Evolutionary conservation across 2,888 invertebrate genomes (phyloP).

Genomic region (Cephus nigrinus): DNA sequence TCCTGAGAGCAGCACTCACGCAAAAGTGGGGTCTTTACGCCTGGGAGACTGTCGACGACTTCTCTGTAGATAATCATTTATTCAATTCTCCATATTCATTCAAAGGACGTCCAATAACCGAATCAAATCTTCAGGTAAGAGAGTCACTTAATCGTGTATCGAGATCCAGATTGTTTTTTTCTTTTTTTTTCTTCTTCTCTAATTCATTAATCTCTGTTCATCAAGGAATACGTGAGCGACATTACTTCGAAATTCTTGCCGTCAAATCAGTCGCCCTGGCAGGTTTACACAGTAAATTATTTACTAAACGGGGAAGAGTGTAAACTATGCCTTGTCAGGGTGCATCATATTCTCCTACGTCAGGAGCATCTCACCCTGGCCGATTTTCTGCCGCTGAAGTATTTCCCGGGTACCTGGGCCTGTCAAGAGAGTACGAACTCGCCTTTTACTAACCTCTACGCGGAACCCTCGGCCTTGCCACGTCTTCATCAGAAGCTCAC

Average conservation of each 20-base stretch:
- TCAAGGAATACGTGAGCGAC: constrained; percentile 82
- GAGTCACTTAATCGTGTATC: background rate
- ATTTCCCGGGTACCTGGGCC: constrained; percentile 60
- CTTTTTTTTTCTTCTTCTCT: background rate
- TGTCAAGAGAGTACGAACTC: constrained; percentile 59
- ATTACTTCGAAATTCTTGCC: constrained; percentile 82
- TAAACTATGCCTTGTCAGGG: constrained; percentile 74
- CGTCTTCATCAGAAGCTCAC: constrained; percentile 76
- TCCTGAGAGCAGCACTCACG: constrained; percentile 75
- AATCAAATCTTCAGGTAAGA: constrained; percentile 78
- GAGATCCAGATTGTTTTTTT: background rate
- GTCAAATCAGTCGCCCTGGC: constrained; percentile 81
- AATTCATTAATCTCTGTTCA: background rate
- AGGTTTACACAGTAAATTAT: constrained; percentile 75
- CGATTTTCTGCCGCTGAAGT: constrained; percentile 77
- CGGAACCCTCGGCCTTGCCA: constrained; percentile 70
- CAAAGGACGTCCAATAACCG: constrained; percentile 77
- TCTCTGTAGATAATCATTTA: constrained; percentile 78
- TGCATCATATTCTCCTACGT: constrained; percentile 81
- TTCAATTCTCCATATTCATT: constrained; percentile 74
- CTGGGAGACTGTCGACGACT: constrained; percentile 74
- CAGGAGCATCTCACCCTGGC: constrained; percentile 80
- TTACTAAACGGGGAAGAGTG: constrained; percentile 64
- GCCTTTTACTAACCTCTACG: constrained; percentile 56
- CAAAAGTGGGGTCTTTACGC: constrained; percentile 84